Evolutionary conservation across 2,113 vertebrate species (phyloP), one percentile per base, ranked within the genome.

Genomic region (Antennarius striatus): DNA sequence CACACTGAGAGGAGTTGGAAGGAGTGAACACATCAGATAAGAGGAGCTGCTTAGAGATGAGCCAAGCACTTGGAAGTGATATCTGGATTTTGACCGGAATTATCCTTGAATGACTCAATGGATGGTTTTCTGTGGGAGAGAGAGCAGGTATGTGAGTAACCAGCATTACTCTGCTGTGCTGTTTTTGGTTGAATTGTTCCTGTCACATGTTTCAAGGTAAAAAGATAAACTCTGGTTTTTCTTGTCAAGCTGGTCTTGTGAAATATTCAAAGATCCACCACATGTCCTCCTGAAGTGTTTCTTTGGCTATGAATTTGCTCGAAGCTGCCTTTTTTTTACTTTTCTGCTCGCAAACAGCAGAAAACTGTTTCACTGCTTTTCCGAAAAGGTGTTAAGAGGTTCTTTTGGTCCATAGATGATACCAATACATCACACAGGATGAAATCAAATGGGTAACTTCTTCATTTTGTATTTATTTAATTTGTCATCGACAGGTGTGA

Each of bases 81-180:
- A 45, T 45, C 32, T 22, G 17, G 36, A 7, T 13, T 49, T 66
- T 14, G 32, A 12, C 2, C 51, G 67, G 68, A 71, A 69, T 57
- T 22, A 9, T 6, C 45, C 17, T 48, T 49, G 63, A 57, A 73
- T 22, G 46, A 49, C 39, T 61, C 40, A 6, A 62, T 53, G 60
- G 80, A 76, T 29, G 70, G 62, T n/a, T 73, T 32, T 68, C 42
- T 28, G 28, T 4, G 51, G 3, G 5, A 63, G 28, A 49, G 43
- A 72, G 53, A 10, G 46, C 48, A 48, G 40, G 58, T 61, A 61
- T 68, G 85, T 86, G 63, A 82, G 83, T 80, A 71, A 56, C 28
- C n/a, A 22, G 52, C 22, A 1, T 13, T 40, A 29, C 12, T 73
- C 17, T 28, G 11, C 45, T 3, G 42, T 65, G 22, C 42, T 40